phyloP scores from a whole-genome alignment of 2,888 invertebrate species.

The Minunthozetes semirufus region DNA sequence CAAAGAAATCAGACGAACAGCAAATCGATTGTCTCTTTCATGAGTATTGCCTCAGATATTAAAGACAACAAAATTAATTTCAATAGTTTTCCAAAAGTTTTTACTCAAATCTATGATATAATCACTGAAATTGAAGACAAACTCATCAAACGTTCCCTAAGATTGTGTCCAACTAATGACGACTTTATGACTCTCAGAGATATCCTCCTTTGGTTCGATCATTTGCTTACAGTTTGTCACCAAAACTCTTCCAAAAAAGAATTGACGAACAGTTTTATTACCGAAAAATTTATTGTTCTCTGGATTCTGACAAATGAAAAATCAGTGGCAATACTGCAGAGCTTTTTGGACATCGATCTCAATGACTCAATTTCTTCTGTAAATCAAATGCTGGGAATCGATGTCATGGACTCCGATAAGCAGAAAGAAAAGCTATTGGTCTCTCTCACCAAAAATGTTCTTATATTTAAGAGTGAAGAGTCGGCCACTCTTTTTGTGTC shows the following conservation, averaged over 20 bases:
- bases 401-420: background rate
- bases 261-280: background rate
- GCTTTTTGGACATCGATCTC: conserved; percentile 1
- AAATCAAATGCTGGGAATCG: background rate
- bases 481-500: background rate
- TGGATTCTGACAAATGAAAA: conserved; percentile 21
- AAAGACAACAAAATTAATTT: background rate
- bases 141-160: background rate
- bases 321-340: conserved; percentile 7
- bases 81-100: conserved; percentile 9
- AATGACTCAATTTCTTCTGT: background rate
- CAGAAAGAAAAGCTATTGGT: background rate
- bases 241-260: conserved; percentile 18
- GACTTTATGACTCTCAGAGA: conserved; percentile 5
- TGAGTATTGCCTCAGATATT: conserved; percentile 5
- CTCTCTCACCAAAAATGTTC: background rate
- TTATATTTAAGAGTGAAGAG: background rate
- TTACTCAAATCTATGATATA: conserved; percentile 10
- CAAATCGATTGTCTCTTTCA: conserved; percentile 3
- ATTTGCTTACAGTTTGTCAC: conserved; percentile 17
- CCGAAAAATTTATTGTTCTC: background rate
- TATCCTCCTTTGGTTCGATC: conserved; percentile 26
- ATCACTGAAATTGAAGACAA: conserved; percentile 19
- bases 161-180: conserved; percentile 10
- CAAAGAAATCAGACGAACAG: background rate